Percentiles rank a stretch among this genome's conserved stretches.
These are phyloP conservation scores for Anolis apletophallus DNA, from an alignment of 2,797 vertebrate genomes.

Conservation along the genomic window DNA sequence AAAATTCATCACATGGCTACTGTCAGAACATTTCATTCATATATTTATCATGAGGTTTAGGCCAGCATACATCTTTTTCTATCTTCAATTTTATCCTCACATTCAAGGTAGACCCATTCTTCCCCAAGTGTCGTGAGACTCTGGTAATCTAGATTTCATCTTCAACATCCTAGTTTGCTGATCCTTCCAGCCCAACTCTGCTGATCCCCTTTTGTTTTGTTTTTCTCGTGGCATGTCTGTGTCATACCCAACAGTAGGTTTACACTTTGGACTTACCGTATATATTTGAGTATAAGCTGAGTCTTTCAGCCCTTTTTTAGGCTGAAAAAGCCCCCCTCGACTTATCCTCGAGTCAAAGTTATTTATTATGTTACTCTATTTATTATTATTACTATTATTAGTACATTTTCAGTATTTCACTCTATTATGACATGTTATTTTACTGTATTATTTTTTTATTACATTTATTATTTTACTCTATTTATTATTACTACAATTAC, in stretches of 20 bases:
- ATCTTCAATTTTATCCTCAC: background rate
- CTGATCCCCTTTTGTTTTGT: background rate
- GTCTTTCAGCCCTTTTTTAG: too few relatives aligned
- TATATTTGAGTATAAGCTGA: too few relatives aligned
- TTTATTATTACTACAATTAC: too few relatives aligned
- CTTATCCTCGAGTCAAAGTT: too few relatives aligned
- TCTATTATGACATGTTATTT: too few relatives aligned
- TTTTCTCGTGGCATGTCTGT: background rate
- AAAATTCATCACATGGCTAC: background rate
- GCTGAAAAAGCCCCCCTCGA: too few relatives aligned
- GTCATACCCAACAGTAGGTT: background rate
- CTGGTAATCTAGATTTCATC: background rate
- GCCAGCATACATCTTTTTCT: background rate
- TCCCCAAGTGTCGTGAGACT: background rate
- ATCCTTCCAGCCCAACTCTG: background rate
- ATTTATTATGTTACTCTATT: too few relatives aligned
- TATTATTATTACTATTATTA: too few relatives aligned
- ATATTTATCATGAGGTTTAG: background rate
- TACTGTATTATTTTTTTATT: too few relatives aligned
- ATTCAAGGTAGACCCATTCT: background rate
- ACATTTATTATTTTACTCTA: too few relatives aligned
- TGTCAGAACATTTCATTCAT: background rate
- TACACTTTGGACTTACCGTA: too few relatives aligned
- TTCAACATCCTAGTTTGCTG: background rate
- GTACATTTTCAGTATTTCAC: too few relatives aligned